Evolutionary conservation across 1,140 invertebrate genomes (phyloP).

Genomic region (Andricus grossulariae): DNA sequence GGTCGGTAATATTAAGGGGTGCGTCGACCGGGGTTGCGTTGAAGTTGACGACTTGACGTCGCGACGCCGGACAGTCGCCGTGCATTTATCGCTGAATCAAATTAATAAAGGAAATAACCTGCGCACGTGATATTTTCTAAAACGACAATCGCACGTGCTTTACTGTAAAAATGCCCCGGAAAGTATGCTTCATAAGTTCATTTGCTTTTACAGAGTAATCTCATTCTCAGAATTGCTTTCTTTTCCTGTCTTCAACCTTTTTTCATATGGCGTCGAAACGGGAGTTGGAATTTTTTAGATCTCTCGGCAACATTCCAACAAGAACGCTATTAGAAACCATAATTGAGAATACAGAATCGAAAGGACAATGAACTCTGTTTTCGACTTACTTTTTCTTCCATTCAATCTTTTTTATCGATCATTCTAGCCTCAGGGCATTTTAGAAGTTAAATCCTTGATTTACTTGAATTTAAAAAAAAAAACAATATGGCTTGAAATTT

Average conservation of each 20-base stretch:
- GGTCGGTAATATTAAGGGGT: too few relatives aligned
- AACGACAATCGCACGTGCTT: background rate
- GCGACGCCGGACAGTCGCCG: slow-evolving; percentile 10
- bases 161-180: background rate
- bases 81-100: slow-evolving; percentile 14
- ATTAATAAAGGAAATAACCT: slow-evolving; percentile 15
- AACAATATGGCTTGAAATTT: too few relatives aligned
- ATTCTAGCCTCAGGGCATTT: too few relatives aligned
- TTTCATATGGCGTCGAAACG: background rate
- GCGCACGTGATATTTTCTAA: slow-evolving; percentile 2
- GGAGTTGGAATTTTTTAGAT: slow-evolving; percentile 12
- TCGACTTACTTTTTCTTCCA: too few relatives aligned
- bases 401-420: too few relatives aligned
- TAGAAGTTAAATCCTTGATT: too few relatives aligned
- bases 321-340: too few relatives aligned
- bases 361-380: too few relatives aligned
- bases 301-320: background rate
- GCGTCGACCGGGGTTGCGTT: background rate
- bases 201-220: background rate
- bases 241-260: background rate
- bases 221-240: background rate
- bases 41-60: slow-evolving; percentile 17
- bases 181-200: background rate
- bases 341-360: too few relatives aligned
- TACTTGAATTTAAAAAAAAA: too few relatives aligned